phyloP scores from a whole-genome alignment of 2,888 invertebrate genomes.

The Caprella mutica region DNA sequence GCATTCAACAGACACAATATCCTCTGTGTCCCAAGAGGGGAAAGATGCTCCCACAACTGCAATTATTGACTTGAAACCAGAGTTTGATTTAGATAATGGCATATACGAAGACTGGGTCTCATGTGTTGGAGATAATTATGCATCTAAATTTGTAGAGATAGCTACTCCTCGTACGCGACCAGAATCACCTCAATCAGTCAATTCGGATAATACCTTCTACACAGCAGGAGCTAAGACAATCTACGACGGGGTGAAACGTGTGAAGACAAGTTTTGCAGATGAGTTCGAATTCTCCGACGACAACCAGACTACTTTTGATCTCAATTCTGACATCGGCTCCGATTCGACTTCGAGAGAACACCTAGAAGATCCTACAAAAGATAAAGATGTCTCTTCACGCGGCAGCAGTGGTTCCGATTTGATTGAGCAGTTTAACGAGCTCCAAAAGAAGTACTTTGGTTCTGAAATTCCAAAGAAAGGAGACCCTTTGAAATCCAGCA shows the following conservation, averaged over 20 bases:
- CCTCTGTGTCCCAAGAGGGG: no score
- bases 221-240: slow-evolving; percentile 17
- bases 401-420: slow-evolving; percentile 6
- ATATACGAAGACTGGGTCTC: slow-evolving; percentile 8
- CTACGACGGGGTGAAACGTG: slow-evolving; percentile 28
- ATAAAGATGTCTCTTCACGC: no score
- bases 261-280: slow-evolving; percentile 36
- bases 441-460: slow-evolving; percentile 8
- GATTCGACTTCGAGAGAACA: no score
- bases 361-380: no score
- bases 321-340: no score
- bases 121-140: background rate
- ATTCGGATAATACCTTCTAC: slow-evolving; percentile 18
- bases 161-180: slow-evolving; percentile 42
- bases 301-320: no score
- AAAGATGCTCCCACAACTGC: no score
- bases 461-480: slow-evolving; percentile 20
- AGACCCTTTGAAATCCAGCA: slow-evolving; percentile 6
- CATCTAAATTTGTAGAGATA: no score
- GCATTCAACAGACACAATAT: no score
- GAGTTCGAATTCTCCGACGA: background rate
- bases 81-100: no score
- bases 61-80: no score
- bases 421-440: slow-evolving; percentile 9
- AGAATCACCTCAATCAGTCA: slow-evolving; percentile 42